Percentiles rank a stretch among this genome's conserved stretches.
These are phyloP conservation scores for Macrostomum lignano DNA, from an alignment of 1,140 invertebrate species.

Conservation along the genomic window DNA sequence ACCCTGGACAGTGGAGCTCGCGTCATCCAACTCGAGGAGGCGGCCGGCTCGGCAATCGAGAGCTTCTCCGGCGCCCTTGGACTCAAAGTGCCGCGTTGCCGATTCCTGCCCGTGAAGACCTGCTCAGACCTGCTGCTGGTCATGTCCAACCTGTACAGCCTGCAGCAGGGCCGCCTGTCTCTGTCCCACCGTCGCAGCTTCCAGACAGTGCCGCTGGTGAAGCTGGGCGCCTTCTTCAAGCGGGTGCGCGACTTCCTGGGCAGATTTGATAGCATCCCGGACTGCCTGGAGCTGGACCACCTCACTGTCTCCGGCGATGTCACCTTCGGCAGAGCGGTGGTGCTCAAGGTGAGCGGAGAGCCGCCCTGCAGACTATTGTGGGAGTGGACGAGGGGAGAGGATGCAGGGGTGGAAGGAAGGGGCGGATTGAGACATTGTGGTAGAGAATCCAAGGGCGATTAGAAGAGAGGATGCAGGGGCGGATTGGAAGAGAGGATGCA, in stretches of 20 bases:
- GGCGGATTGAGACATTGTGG: no score
- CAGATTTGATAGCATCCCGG: slow-evolving; percentile 77
- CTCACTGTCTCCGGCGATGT: slow-evolving; percentile 95
- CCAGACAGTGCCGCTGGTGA: slow-evolving; percentile 72
- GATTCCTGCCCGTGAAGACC: slow-evolving; percentile 95
- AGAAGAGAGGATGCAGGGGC: no score
- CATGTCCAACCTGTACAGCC: slow-evolving; percentile 81
- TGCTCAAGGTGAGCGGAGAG: slow-evolving; percentile 31
- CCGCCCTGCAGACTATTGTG: no score
- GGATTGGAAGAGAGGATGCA: no score
- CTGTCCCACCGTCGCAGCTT: slow-evolving; percentile 78
- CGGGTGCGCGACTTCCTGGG: slow-evolving; percentile 77
- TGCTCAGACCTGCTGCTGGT: slow-evolving; percentile 81
- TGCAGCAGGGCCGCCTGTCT: slow-evolving; percentile 57
- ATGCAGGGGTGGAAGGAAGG: no score
- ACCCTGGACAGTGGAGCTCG: slow-evolving; percentile 58
- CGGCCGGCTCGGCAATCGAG: slow-evolving; percentile 93
- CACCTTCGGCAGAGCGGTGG: slow-evolving; percentile 75
- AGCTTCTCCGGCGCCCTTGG: slow-evolving; percentile 67
- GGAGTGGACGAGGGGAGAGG: no score
- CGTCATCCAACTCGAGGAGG: slow-evolving; percentile 85
- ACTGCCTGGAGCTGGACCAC: slow-evolving; percentile 84
- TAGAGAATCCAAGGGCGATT: no score
- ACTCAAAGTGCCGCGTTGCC: slow-evolving; percentile 72
- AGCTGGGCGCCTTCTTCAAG: slow-evolving; percentile 72